Evolutionary conservation across 92 coral and sea anemone species (phyloP).

Genomic region (Siderastrea siderea): DNA sequence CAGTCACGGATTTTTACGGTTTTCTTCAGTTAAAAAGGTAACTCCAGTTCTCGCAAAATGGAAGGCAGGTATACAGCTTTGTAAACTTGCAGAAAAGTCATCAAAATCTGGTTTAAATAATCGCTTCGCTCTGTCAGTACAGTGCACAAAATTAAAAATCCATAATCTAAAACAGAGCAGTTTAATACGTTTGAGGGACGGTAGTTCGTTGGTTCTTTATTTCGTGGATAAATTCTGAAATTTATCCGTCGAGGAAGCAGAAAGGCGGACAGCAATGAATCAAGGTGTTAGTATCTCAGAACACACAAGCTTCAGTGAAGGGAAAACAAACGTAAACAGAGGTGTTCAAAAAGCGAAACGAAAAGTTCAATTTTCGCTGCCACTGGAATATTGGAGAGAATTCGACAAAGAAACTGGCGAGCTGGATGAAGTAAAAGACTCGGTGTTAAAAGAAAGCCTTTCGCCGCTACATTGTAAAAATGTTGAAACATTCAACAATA

Average conservation of each 20-base stretch:
- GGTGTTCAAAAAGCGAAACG: constrained; percentile 10
- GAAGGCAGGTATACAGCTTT: not conserved
- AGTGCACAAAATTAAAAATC: no score
- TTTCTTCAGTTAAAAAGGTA: not conserved
- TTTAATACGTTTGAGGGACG: no score
- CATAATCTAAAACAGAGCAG: no score
- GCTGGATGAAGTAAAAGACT: constrained; percentile 27
- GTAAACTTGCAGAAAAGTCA: not conserved
- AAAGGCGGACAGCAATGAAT: not conserved
- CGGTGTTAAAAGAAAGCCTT: not conserved
- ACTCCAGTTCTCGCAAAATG: not conserved
- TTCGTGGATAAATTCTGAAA: no score
- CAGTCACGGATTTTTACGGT: not conserved
- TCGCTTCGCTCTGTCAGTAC: not conserved
- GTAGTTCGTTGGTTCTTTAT: no score
- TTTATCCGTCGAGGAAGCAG: not conserved
- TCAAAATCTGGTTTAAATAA: not conserved
- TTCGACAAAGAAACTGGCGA: constrained; percentile 72
- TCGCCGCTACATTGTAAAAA: not conserved
- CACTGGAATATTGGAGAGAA: constrained; percentile 81
- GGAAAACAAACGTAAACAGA: not conserved
- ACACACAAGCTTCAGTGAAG: not conserved
- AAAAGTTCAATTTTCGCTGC: constrained; percentile 78
- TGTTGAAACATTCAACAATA: not conserved
- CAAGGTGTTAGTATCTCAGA: not conserved